These are phyloP conservation scores for Scelioninae gen. 2 DNA, from an alignment of 2,888 invertebrate genomes.

Conservation along the genomic window DNA sequence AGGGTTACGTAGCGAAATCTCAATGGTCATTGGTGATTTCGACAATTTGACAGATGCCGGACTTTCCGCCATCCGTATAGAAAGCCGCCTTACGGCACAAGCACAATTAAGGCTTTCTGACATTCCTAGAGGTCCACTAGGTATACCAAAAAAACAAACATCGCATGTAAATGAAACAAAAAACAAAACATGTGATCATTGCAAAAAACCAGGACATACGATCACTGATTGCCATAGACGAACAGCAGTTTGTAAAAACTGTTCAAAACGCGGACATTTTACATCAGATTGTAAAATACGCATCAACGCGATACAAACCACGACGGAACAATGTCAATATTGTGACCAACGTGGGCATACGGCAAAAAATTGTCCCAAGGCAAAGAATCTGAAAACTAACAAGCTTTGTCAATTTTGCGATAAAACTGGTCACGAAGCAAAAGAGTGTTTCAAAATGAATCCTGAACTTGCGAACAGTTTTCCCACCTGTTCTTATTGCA, in stretches of 20 bases:
- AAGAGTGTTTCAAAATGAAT: conserved; percentile 30
- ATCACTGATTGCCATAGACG: conserved; percentile 8
- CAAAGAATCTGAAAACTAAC: background rate
- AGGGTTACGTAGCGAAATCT: background rate
- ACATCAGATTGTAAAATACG: background rate
- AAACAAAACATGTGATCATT: conserved; percentile 9
- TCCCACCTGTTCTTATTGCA: too few relatives aligned
- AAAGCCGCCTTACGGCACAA: conserved; percentile 11
- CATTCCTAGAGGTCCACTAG: too few relatives aligned
- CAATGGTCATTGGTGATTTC: background rate
- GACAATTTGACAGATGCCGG: background rate
- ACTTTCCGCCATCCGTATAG: conserved; percentile 4
- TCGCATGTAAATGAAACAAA: too few relatives aligned
- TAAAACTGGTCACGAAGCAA: conserved; percentile 9
- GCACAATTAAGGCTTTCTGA: background rate
- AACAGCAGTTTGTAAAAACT: conserved; percentile 1
- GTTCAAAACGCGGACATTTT: conserved; percentile 23
- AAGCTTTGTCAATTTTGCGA: conserved; percentile 31
- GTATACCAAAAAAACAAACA: background rate
- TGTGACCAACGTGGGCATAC: conserved; percentile 19
- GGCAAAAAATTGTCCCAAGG: conserved; percentile 22
- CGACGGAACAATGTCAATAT: conserved; percentile 12
- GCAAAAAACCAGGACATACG: conserved; percentile 19
- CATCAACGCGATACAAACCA: background rate
- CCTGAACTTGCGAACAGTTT: conserved; percentile 16